Base-by-base conservation (phyloP, 2,797 vertebrate species). In the Ptychobarbus kaznakovi region DNA sequence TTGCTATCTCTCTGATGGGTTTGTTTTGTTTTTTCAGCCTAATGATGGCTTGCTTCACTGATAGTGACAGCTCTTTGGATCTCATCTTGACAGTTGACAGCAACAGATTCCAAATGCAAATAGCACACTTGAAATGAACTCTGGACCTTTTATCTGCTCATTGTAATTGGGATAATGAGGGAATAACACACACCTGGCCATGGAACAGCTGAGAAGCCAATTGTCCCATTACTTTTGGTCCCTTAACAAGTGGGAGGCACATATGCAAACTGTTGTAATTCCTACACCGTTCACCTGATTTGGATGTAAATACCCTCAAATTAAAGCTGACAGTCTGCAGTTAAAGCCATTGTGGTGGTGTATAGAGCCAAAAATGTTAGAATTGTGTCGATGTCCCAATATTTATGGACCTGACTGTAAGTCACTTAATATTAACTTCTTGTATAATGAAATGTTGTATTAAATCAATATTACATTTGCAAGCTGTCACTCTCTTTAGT, bases 21-120 rank as follows among this genome's bases (percentile, higher is more conserved):
- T 38, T 38, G 35, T 28, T 28, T 68, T 28, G 65, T 28, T 88
- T 86, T 87, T 87, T 76, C 51, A 86, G 78, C 68, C 80, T 82
- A 88, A 87, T 79, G 83, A 87, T 89, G 85, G 85, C 85, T 86
- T 87, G 73, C 78, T 86, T 88, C 68, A 88, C 78, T 83, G 81
- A 61, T 58, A 86, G 77, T 77, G 85, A 84, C 81, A 76, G 76
- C 44, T 86, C 76, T 88, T 81, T 87, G 51, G 78, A 84, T 35
- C 66, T 86, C 80, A 83, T 86, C 66, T 86, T 87, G 63, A 83
- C 25, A 90, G 83, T 82, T 81, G 72, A 86, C 77, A 81, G 76
- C 53, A 58, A 58, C 53, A 58, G 53, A 22, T 58, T 20, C 51
- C 51, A 56, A 56, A 22, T 56, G 51, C 51, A 22, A 72, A 38